Base-by-base conservation (phyloP, 1,140 invertebrate genomes). In the Alviniconcha marisindica region DNA sequence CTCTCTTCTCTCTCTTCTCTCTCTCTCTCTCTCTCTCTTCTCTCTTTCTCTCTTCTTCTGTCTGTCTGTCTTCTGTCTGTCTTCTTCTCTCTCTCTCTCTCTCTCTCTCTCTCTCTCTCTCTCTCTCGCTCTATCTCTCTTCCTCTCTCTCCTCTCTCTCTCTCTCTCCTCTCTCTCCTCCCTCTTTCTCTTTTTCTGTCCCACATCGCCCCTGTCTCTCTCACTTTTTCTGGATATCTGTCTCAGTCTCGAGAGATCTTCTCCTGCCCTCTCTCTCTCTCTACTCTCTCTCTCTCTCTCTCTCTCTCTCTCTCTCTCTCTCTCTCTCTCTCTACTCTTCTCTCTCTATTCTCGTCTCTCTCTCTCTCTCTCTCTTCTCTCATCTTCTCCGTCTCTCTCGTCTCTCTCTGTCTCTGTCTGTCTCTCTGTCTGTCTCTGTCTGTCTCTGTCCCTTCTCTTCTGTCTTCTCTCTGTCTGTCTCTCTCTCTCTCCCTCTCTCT, bases 321-420 rank as follows among this genome's bases (percentile, higher is more conserved):
- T 69, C n/a, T 69, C 66, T 69, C 33, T 28, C 66, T 69, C 66
- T 69, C n/a, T 69, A 7, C 14, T n/a, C 14, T 28, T 69, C 66
- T 36, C 66, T 69, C 66, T 36, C 66, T 36, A 7, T 69, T n/a
- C n/a, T n/a, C n/a, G 7, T 69, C 66, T 69, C 66, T 69, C 66
- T 69, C 66, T 69, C 66, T 69, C 66, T 69, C 66, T 69, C 66
- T 69, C 66, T 69, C 66, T 69, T n/a, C n/a, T n/a, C n/a, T n/a
- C n/a, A 7, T 69, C 66, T 69, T 28, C n/a, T n/a, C n/a, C 66
- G 7, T 28, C n/a, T 28, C n/a, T n/a, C n/a, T 28, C n/a, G 7
- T 69, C 66, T 36, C 33, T 69, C 66, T 31, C 66, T 31, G 7
- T 69, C 33, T 69, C n/a, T 31, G 7, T 69, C 33, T 28, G 7